Conservation (phyloP, 1,140 invertebrate species). For the Aphelinus certus region DNA sequence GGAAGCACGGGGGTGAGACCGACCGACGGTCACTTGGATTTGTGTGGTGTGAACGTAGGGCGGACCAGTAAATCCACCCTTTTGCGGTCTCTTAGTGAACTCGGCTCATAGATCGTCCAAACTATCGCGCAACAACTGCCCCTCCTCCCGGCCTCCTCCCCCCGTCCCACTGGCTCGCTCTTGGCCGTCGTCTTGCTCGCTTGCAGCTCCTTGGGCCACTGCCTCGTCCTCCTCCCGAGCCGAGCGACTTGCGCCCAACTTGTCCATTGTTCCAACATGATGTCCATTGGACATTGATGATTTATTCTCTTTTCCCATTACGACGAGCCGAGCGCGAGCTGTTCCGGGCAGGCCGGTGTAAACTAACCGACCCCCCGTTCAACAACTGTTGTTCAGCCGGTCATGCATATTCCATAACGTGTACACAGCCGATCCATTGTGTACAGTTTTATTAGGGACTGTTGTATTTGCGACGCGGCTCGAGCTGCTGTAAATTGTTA, state of each 20-base stretch:
- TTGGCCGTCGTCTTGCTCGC: conserved; percentile 6
- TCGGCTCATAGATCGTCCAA: conserved; percentile 62
- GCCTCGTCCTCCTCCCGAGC: conserved; percentile 45
- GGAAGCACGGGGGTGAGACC: conserved; percentile 49
- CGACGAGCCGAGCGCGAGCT: conserved; percentile 6
- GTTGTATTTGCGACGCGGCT: too few relatives aligned
- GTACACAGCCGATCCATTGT: too few relatives aligned
- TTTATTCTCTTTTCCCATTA: conserved; percentile 30
- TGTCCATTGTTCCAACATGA: conserved; percentile 24
- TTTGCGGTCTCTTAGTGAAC: conserved; percentile 64
- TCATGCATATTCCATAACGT: too few relatives aligned
- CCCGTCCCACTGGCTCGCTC: conserved; percentile 30
- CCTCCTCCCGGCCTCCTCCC: conserved; percentile 41
- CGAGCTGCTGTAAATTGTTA: too few relatives aligned
- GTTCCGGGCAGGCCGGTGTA: too few relatives aligned
- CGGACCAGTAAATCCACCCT: conserved; percentile 64
- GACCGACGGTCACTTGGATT: conserved; percentile 64
- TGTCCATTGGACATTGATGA: conserved; percentile 27
- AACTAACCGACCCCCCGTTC: too few relatives aligned
- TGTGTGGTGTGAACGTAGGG: conserved; percentile 64
- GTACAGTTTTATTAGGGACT: too few relatives aligned
- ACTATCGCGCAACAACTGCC: conserved; percentile 61
- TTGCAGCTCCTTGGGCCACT: conserved; percentile 16
- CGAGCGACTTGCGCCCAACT: conserved; percentile 11
- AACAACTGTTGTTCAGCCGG: too few relatives aligned